These are phyloP conservation scores for Tiliqua scincoides DNA, from an alignment of 2,113 vertebrate genomes.

Conservation along the genomic window DNA sequence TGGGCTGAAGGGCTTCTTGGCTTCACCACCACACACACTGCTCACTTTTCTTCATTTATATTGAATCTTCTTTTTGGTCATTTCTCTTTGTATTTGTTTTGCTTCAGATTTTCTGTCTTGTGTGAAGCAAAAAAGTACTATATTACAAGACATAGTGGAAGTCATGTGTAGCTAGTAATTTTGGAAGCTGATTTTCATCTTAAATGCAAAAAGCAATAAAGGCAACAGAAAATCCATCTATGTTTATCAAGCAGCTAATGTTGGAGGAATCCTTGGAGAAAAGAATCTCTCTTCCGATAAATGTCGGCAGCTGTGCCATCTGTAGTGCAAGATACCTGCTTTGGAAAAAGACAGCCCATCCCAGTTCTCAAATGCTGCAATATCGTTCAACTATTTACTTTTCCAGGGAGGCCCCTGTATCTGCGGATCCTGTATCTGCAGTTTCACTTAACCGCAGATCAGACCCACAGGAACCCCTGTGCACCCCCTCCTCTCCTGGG, in stretches of 20 bases:
- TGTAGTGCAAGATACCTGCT: slow-evolving; percentile 62
- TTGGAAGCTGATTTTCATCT: slow-evolving; percentile 64
- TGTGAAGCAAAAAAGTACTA: slow-evolving; percentile 61
- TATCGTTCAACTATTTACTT: slow-evolving; percentile 62
- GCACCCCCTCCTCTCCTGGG: too few species aligned
- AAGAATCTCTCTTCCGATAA: slow-evolving; percentile 63
- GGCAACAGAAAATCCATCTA: slow-evolving; percentile 63
- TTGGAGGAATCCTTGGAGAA: slow-evolving; percentile 56
- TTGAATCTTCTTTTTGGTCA: slow-evolving; percentile 68
- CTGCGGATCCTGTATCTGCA: too few species aligned
- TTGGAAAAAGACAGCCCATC: slow-evolving; percentile 46
- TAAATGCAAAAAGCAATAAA: slow-evolving; percentile 58
- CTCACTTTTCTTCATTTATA: slow-evolving; percentile 60
- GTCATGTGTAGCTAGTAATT: slow-evolving; percentile 32
- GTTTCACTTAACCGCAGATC: too few species aligned
- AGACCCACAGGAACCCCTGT: too few species aligned
- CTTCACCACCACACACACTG: slow-evolving; percentile 13
- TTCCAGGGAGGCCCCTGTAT: too few species aligned
- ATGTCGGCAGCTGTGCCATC: slow-evolving; percentile 59
- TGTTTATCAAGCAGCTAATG: slow-evolving; percentile 69
- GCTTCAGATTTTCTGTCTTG: slow-evolving; percentile 65
- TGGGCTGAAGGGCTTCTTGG: slow-evolving; percentile 55
- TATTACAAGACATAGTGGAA: slow-evolving; percentile 55
- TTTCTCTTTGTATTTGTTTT: slow-evolving; percentile 69
- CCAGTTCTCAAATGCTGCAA: slow-evolving; percentile 56